Evolutionary conservation across 2,113 vertebrate genomes (phyloP).

Genomic region (Typhlomys cinereus): DNA sequence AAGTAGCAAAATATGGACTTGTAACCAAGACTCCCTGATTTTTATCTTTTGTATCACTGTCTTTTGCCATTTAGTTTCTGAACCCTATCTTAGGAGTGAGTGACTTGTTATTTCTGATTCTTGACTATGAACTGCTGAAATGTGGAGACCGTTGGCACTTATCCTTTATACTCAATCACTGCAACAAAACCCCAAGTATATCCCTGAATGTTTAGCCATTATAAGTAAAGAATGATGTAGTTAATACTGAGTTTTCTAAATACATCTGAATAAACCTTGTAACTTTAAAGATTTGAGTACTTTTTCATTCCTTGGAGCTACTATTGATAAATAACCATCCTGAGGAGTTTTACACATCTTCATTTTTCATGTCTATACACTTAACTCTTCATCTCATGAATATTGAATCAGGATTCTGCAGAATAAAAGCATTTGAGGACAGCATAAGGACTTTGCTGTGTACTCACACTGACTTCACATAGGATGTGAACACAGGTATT

Average conservation of each 20-base stretch:
- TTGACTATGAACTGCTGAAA: constrained; percentile 68
- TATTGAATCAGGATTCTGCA: neutral
- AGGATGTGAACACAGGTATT: neutral
- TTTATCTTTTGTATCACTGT: neutral
- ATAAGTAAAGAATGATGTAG: constrained; percentile 13
- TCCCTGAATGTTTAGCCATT: constrained; percentile 7
- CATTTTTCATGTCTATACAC: constrained; percentile 31
- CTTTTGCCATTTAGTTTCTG: neutral
- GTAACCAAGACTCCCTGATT: neutral
- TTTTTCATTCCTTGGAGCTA: neutral
- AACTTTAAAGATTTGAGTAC: neutral
- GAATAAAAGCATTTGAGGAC: neutral
- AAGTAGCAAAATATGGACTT: neutral
- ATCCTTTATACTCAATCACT: constrained; percentile 54
- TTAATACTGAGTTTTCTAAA: constrained; percentile 38
- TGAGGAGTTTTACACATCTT: constrained; percentile 39
- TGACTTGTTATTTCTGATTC: constrained; percentile 60
- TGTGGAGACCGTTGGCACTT: constrained; percentile 61
- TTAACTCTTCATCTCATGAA: neutral
- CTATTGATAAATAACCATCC: constrained; percentile 42
- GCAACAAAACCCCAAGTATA: neutral
- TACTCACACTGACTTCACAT: neutral
- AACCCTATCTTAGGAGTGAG: neutral
- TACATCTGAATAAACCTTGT: neutral
- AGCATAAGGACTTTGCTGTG: neutral